Conservation (phyloP, 1,140 invertebrate genomes). For the Littorina saxatilis region DNA sequence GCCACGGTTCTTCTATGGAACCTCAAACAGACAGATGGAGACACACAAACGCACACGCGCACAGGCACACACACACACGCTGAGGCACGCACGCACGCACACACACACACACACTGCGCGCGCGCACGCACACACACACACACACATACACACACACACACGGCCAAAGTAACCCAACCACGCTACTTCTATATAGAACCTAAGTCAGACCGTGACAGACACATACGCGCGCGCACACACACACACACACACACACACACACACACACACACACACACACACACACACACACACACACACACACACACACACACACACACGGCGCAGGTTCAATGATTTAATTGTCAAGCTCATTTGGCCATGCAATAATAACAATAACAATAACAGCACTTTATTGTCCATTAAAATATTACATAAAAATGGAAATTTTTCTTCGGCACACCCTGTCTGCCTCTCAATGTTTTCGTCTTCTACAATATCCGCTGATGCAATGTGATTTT, state of each 20-base stretch:
- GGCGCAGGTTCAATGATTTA: no score
- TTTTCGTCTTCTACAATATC: no score
- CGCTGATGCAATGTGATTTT: no score
- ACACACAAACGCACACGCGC: conserved; percentile 1
- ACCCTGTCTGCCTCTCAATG: no score
- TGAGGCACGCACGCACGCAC: neutral
- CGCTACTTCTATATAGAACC: no score
- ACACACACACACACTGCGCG: neutral
- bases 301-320: conserved; percentile 15
- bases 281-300: conserved; percentile 22
- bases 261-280: neutral
- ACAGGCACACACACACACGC: neutral
- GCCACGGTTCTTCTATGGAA: no score
- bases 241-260: neutral
- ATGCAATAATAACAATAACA: no score
- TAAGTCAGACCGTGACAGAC: neutral
- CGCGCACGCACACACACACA: conserved; percentile 11
- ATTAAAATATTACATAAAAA: no score
- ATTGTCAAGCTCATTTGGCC: no score
- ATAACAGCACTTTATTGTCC: no score
- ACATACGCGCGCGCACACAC: neutral
- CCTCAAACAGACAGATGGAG: neutral
- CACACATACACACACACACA: conserved; percentile 15
- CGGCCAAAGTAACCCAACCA: no score
- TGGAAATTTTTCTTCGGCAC: no score